Base-by-base conservation (phyloP, 2,888 invertebrate genomes). In the Arrhopalites spinosus region DNA sequence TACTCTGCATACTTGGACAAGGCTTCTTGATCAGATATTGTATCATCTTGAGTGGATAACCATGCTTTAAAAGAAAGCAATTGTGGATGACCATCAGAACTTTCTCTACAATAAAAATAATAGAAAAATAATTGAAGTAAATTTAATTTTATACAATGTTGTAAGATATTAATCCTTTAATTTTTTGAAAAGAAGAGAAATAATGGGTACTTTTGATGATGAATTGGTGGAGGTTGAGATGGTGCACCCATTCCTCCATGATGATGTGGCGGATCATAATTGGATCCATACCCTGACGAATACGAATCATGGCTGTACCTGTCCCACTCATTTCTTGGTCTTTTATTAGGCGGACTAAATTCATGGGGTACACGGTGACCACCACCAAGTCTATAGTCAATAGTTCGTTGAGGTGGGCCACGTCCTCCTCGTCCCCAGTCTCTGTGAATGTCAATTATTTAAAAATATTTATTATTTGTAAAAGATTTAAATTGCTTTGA, bases 31-130 rank as follows among this genome's bases (percentile, higher is more conserved):
- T 98, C 98, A 50, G 97, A 96, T 83, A 99, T 98, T 80, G 93
- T 92, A 86, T 99, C 99, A 86, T 99, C 98, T 86, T 98, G 97
- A 17, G 96, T 94, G 47, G 93, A 93, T 76, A 99, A 88, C 86
- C 97, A 99, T 82, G 96, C 94, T 87, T 98, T 98, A 86, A 99
- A 94, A 1, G 96, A 92, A 91, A 98, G 92, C 94, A 98, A 95
- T 0, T 95, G 92, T 0, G 97, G 94, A 83, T 96, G 77, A 56
- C 84, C 84, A 69, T 84, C 83, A 20, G 83, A 83, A 50, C 76
- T 81, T 63, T 84, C 84, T 81, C 84, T 83, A 63, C 17, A 59
- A n/a, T 50, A 59, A 27, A 25, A 25, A 59, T 59, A 27, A 27
- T 53, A 20, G 20, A n/a, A n/a, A 20, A n/a, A 11, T 20, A 3